Conservation (phyloP, 2,797 vertebrate species). For the Sciurus carolinensis region DNA sequence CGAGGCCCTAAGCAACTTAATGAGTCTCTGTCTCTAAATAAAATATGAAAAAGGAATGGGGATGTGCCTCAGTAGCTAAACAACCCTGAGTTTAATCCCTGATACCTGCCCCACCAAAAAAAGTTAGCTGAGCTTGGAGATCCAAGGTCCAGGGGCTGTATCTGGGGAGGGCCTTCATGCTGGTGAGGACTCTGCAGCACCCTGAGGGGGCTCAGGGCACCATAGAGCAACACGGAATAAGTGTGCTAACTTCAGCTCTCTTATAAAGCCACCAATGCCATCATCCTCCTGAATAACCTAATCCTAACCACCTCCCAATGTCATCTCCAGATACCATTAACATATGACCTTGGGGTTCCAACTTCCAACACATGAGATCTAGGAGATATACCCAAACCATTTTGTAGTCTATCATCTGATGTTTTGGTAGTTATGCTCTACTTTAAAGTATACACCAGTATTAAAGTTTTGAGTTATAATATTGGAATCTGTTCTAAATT, state of each 20-base stretch:
- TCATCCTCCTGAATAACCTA: neutral
- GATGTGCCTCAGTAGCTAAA: too few species aligned
- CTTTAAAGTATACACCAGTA: neutral
- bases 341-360: too few species aligned
- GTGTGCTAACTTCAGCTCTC: neutral
- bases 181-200: neutral
- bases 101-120: rapidly evolving
- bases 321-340: neutral
- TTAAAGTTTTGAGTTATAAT: neutral
- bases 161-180: too few species aligned
- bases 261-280: neutral
- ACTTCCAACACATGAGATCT: neutral
- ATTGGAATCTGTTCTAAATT: neutral
- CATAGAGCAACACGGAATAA: neutral
- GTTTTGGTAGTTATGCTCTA: neutral
- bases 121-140: neutral
- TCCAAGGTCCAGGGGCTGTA: neutral
- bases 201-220: neutral
- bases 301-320: neutral
- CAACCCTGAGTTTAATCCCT: too few species aligned
- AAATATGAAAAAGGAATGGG: too few species aligned
- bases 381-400: too few species aligned
- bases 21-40: too few species aligned
- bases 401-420: neutral
- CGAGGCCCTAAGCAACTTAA: too few species aligned